Evolutionary conservation across 2,113 vertebrate species (phyloP), one percentile per base, ranked within the genome.

Genomic region (Amazona guildingii): DNA sequence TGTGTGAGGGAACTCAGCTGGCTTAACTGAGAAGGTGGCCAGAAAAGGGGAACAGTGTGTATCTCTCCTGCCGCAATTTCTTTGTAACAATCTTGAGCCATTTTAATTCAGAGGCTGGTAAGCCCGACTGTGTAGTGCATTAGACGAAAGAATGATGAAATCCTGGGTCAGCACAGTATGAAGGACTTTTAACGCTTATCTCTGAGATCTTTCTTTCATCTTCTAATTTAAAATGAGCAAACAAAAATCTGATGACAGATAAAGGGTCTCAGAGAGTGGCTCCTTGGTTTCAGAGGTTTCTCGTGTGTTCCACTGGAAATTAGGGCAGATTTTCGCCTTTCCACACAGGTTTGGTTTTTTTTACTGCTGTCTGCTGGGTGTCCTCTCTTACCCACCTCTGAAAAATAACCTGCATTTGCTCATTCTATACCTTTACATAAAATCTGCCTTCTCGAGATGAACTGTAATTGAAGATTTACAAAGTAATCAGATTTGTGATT

Each of bases 301-400:
- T 8, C 16, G 1, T 33, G 19, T 48, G 55, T 79, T 59, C 20
- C n/a, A 75, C 27, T 23, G 16, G 48, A 68, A 87, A 46, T 62
- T 20, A 51, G 14, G 31, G 35, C 17, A 57, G 21, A 39, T 63
- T 63, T 79, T 41, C 33, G 57, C 24, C 27, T 57, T 82, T 24
- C 23, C 1, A 1, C 20, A 2, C 14, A 21, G 5, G 6, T 7
- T 49, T 51, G 2, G 4, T 14, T 9, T 66, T 72, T 70, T 70
- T 33, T 14, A 33, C 29, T 46, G 27, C 19, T 63, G 13, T 55
- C 68, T 84, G 33, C 25, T 81, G 12, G 4, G 10, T 66, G 31
- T 48, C 25, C 10, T 61, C 24, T 19, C 14, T 64, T 41, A 72
- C 13, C 35, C 9, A 48, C 12, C 19, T 86, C 41, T 43, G 39